Evolutionary conservation across 1,140 invertebrate species (phyloP).

Genomic region (Tetranychus urticae): DNA sequence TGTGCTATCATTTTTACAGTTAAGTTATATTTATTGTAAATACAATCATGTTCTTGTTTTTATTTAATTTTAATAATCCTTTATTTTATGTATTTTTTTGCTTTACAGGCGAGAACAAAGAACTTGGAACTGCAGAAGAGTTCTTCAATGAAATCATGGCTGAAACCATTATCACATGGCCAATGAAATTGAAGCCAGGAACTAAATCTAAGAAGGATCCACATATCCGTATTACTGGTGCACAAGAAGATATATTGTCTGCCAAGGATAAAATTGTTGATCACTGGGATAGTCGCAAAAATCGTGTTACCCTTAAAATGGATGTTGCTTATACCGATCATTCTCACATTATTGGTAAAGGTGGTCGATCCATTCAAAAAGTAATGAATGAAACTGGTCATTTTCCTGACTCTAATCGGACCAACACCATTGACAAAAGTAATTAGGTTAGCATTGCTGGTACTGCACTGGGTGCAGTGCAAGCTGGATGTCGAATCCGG

Average conservation of each 20-base stretch:
- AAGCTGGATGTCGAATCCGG: slow-evolving; percentile 58
- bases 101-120: slow-evolving; percentile 2
- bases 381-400: slow-evolving; percentile 91
- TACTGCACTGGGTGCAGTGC: slow-evolving; percentile 56
- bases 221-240: slow-evolving; percentile 69
- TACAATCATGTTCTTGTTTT: no score
- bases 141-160: slow-evolving; percentile 44
- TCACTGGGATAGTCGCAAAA: slow-evolving; percentile 59
- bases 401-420: slow-evolving; percentile 91
- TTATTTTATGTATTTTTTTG: no score
- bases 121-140: slow-evolving; percentile 19
- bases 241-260: slow-evolving; percentile 38
- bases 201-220: slow-evolving; percentile 40
- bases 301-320: slow-evolving; percentile 90
- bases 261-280: slow-evolving; percentile 67
- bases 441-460: slow-evolving; percentile 9
- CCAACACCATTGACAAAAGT: slow-evolving; percentile 5
- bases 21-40: no score
- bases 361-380: slow-evolving; percentile 76
- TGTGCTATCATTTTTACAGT: no score
- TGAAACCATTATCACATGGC: slow-evolving; percentile 76
- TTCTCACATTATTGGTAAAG: slow-evolving; percentile 91
- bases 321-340: slow-evolving; percentile 94
- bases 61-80: no score
- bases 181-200: slow-evolving; percentile 49